Percentiles rank a stretch among this genome's conserved stretches.
These are phyloP conservation scores for Amphiprion clarkii DNA, from an alignment of 2,797 vertebrate species.

Conservation along the genomic window DNA sequence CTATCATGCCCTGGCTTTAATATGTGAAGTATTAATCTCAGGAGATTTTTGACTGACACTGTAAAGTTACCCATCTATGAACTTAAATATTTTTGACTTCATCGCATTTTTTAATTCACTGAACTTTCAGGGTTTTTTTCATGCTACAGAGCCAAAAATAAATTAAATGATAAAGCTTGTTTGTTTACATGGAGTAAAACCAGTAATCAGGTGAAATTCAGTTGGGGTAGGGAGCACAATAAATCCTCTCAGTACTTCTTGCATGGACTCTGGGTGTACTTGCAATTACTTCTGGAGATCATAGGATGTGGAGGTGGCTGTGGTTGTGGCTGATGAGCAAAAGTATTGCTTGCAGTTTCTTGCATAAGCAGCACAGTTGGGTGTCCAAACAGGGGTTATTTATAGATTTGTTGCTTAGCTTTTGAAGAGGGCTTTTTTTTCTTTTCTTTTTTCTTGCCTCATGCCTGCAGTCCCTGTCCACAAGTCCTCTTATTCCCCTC, in stretches of 20 bases:
- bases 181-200: constrained; percentile 4
- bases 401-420: constrained; percentile 64
- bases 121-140: too few species aligned
- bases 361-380: constrained; percentile 62
- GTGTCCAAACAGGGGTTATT: constrained; percentile 73
- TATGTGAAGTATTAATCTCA: constrained; percentile 16
- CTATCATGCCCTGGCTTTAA: constrained; percentile 29
- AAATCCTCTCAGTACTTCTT: constrained; percentile 32
- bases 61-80: background rate
- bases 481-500: background rate
- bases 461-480: constrained; percentile 24
- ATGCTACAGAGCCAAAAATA: too few species aligned
- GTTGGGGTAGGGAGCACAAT: background rate
- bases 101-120: background rate
- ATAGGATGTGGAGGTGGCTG: background rate
- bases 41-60: background rate
- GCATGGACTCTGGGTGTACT: constrained; percentile 27
- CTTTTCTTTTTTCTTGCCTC: background rate
- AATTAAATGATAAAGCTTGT: background rate
- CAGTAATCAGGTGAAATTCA: background rate
- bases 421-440: constrained; percentile 31
- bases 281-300: constrained; percentile 50
- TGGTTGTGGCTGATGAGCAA: constrained; percentile 44
- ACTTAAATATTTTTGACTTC: background rate
- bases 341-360: constrained; percentile 66